Conservation (phyloP, 2,797 vertebrate genomes). For the Aulostomus chinensis region DNA sequence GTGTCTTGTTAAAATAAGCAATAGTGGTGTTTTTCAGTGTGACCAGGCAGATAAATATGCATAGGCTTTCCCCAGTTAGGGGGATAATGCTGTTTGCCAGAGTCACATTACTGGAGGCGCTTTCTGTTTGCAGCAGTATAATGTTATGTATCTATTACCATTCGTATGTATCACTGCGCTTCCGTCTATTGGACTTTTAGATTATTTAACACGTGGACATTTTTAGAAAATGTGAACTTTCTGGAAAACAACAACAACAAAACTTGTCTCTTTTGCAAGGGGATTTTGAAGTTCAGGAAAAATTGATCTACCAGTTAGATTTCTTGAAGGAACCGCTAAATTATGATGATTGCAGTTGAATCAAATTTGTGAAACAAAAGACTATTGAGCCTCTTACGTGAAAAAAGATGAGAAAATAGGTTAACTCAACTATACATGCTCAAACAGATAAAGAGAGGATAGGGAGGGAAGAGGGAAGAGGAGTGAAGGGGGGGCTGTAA, state of each 20-base stretch:
- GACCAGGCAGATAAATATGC: slow-evolving; percentile 31
- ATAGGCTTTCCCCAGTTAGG: slow-evolving; percentile 23
- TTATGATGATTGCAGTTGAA: slow-evolving; percentile 37
- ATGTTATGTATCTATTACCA: slow-evolving; percentile 28
- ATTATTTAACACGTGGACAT: slow-evolving; percentile 3
- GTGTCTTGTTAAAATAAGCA: not conserved
- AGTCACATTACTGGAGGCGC: slow-evolving; percentile 27
- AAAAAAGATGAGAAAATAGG: slow-evolving; percentile 62
- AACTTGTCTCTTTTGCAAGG: slow-evolving; percentile 13
- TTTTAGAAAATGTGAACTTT: slow-evolving; percentile 22
- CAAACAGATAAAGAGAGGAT: slow-evolving; percentile 37
- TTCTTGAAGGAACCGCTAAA: slow-evolving; percentile 28
- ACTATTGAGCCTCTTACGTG: too few relatives aligned
- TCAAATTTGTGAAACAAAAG: too few relatives aligned
- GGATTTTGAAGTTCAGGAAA: slow-evolving; percentile 30
- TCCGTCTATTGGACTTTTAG: slow-evolving; percentile 2
- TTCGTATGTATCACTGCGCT: not conserved
- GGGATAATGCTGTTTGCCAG: slow-evolving; percentile 17
- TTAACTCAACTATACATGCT: slow-evolving; percentile 45
- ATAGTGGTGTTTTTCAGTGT: slow-evolving; percentile 2
- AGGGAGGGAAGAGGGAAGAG: slow-evolving; percentile 11
- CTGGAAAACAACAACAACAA: too few relatives aligned
- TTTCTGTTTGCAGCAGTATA: slow-evolving; percentile 31
- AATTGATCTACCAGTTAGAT: slow-evolving; percentile 42
- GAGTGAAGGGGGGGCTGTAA: slow-evolving; percentile 56